A percentile compares a stretch with the other conserved stretches of the same genome.
phyloP scores from a whole-genome alignment of 2,797 vertebrate genomes.

The Phyllotis vaccarum region DNA sequence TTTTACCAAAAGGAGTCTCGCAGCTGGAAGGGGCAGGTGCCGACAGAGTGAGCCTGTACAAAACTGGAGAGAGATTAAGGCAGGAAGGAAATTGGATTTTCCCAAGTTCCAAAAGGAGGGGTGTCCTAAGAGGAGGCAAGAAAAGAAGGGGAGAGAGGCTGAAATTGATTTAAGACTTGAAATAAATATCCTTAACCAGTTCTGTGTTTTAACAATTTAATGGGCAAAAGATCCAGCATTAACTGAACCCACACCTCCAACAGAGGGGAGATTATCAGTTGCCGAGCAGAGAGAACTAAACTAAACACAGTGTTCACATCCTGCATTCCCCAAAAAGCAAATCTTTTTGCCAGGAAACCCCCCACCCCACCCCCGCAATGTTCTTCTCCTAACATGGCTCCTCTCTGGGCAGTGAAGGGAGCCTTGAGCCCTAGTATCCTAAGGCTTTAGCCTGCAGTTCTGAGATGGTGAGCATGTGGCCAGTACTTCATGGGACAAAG shows the following conservation, averaged over 20 bases:
- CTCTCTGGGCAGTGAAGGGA: constrained; percentile 77
- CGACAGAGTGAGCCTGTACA: constrained; percentile 85
- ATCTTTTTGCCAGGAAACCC: constrained; percentile 78
- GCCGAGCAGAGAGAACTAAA: constrained; percentile 84
- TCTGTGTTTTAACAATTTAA: constrained; percentile 85
- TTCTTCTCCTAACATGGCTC: constrained; percentile 68
- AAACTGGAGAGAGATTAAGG: constrained; percentile 86
- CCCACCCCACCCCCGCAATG: constrained; percentile 58
- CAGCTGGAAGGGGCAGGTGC: constrained; percentile 90
- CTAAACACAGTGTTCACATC: constrained; percentile 86
- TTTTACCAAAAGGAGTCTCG: constrained; percentile 87
- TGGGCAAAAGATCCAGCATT: constrained; percentile 85
- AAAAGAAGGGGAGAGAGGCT: constrained; percentile 31
- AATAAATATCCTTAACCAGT: constrained; percentile 76
- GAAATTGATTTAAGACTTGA: constrained; percentile 77
- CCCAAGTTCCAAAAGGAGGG: constrained; percentile 87
- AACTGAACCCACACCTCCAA: constrained; percentile 81
- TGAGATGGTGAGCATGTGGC: not conserved
- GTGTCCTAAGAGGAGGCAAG: constrained; percentile 67
- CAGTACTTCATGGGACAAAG: not conserved
- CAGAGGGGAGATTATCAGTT: constrained; percentile 85
- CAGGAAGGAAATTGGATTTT: constrained; percentile 90
- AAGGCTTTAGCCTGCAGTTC: constrained; percentile 13
- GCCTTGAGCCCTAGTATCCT: constrained; percentile 68
- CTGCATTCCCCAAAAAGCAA: constrained; percentile 76